Evolutionary conservation across 1,140 invertebrate species (phyloP), one percentile per base, ranked within the genome.

Genomic region (Schlechtendalia chinensis): DNA sequence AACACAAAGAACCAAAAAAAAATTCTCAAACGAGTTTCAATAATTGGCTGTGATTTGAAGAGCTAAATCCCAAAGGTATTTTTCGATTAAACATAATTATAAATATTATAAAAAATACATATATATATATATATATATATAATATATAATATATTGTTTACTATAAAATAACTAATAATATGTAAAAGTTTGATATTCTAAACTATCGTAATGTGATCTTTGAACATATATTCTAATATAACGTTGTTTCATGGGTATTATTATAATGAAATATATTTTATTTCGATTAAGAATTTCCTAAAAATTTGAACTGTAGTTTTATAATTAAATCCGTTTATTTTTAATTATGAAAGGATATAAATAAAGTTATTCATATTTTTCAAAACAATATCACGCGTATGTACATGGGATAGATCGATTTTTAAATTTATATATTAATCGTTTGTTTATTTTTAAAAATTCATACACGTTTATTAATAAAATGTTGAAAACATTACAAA

Each of bases 61-160:
- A 77, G 72, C 54, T 77, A 77, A 58, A 75, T 59, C 72, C 72
- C 72, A 75, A 77, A 77, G 29, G 72, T 54, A 53, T 72, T 32
- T n/a, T 72, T 72, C 53, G 50, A 72, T 29, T 27, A 54, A 72
- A 72, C 24, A 11, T 54, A 27, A 50, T 69, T 69, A 10, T 47
- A 50, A 50, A 27, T 72, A 24, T 27, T 19, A 29, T 54, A n/a
- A 72, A 27, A 19, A 39, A 39, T 39, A 8, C 32, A 8, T 39
- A 39, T 39, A 39, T 39, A 39, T 4, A 39, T 39, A 39, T 39
- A 39, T 39, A 4, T 39, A 39, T 39, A 3, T 39, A 69, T 29
- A n/a, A n/a, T n/a, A n/a, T n/a, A n/a, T n/a, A n/a, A 24, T 1
- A 19, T 54, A 24, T 27, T 19, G 29, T 72, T 53, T 72, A 53